A percentile compares a stretch with the other conserved stretches of the same genome.
Conservation (phyloP, 2,113 vertebrate genomes). For the Sinocyclocheilus maitianheensis region DNA sequence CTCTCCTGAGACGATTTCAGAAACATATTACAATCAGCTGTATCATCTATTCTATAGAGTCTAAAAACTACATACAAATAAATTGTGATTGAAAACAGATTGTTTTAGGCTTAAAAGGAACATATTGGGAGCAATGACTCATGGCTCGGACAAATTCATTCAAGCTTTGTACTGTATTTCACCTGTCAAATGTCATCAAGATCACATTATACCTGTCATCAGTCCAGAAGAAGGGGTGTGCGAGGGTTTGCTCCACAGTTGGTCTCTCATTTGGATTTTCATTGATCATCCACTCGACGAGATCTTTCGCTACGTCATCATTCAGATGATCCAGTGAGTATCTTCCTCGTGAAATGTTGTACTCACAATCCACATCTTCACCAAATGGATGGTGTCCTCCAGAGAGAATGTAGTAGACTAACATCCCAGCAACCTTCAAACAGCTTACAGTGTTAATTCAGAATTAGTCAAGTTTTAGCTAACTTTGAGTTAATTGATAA, state of each 20-base stretch:
- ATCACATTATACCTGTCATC: constrained; percentile 25
- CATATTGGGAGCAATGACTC: not conserved
- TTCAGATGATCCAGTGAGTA: constrained; percentile 64
- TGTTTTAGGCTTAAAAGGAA: not conserved
- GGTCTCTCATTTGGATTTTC: constrained; percentile 60
- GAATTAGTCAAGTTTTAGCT: no score
- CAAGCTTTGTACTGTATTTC: not conserved
- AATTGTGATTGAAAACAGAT: not conserved
- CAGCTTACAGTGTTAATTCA: not conserved
- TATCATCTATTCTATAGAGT: not conserved
- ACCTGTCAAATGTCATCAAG: not conserved
- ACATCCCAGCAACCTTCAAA: constrained; percentile 71
- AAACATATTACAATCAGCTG: not conserved
- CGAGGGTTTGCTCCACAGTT: constrained; percentile 60
- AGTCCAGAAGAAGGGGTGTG: constrained; percentile 71
- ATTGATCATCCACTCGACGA: constrained; percentile 67
- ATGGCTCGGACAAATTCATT: not conserved
- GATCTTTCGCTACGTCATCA: constrained; percentile 66
- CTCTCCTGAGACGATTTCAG: constrained; percentile 50
- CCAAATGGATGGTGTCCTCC: constrained; percentile 70
- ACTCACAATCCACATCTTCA: not conserved
- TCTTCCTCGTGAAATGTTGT: constrained; percentile 54
- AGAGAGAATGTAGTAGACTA: constrained; percentile 70
- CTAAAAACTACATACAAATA: not conserved
- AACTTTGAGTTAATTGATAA: no score